Base-by-base conservation (phyloP, 2,888 invertebrate species). In the Dioctria rufipes region DNA sequence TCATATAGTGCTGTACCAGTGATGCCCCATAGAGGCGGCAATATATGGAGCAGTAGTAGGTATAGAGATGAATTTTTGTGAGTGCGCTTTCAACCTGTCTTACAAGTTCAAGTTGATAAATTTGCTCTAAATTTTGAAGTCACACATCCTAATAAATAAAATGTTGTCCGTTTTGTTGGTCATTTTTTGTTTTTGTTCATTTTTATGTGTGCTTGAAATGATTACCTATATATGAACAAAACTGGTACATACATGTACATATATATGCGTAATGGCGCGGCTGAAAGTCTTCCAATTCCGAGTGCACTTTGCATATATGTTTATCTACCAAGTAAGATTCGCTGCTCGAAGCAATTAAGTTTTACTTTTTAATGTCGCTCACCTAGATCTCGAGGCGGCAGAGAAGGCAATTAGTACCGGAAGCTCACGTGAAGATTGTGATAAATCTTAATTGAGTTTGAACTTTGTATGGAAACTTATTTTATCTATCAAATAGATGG, bases 21-120 rank as follows among this genome's bases (percentile, higher is more conserved):
- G 25, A 25, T 25, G 25, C 25, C 25, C 25, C 25, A 25, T 25
- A 25, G 25, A 25, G 25, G 25, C 25, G 25, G 25, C 25, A 49
- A 49, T 25, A 69, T 25, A 69, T 54, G 39, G 69, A 51, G 3
- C 69, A 69, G 11, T 51, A 9, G 69, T n/a, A n/a, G n/a, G n/a
- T n/a, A n/a, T n/a, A n/a, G n/a, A n/a, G n/a, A n/a, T n/a, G n/a
- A n/a, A n/a, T n/a, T 69, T 69, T 69, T 11, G 51, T 39, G 51
- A n/a, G 25, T 25, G 25, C 25, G 49, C 67, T 69, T 51, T 51
- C 49, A 46, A 69, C 69, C 49, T 37, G 51, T 39, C 69, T 9
- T 9, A 51, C 51, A 69, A 37, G 69, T 69, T 69, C 51, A 25
- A 69, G 69, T 39, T 69, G 69, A 69, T 51, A 69, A 25, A n/a